Conservation (phyloP, 2,797 vertebrate species). For the Cyprinella venusta region DNA sequence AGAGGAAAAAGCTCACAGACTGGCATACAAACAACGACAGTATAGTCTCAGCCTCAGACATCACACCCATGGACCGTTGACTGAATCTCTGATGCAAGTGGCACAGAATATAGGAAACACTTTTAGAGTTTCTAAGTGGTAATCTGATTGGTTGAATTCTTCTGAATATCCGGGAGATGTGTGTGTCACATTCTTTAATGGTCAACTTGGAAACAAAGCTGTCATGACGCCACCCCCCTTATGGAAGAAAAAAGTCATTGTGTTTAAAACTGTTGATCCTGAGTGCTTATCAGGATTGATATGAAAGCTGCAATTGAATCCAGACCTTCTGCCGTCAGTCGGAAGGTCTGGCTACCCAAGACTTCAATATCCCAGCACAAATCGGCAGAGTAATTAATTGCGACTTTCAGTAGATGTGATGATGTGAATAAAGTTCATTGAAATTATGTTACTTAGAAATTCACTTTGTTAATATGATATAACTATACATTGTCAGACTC, state of each 20-base stretch:
- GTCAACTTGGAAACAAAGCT: background rate
- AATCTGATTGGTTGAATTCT: background rate
- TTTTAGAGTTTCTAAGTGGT: background rate
- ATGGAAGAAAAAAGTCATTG: background rate
- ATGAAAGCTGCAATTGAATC: background rate
- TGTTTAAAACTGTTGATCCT: background rate
- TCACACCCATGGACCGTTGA: background rate
- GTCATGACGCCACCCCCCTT: background rate
- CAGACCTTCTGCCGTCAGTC: background rate
- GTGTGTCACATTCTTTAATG: background rate
- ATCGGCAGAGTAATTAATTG: background rate
- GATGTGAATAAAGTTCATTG: background rate
- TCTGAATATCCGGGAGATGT: background rate
- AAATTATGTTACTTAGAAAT: background rate
- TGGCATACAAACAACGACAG: background rate
- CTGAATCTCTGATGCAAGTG: background rate
- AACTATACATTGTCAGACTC: conserved; percentile 5
- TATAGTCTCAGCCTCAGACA: background rate
- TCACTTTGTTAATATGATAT: background rate
- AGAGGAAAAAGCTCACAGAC: background rate
- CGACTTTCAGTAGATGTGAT: too few species aligned
- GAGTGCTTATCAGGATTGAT: background rate
- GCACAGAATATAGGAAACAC: background rate
- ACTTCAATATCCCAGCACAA: background rate
- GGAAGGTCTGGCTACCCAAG: too few species aligned